phyloP scores from a whole-genome alignment of 2,797 vertebrate genomes.

The Enteromius argenteus region DNA sequence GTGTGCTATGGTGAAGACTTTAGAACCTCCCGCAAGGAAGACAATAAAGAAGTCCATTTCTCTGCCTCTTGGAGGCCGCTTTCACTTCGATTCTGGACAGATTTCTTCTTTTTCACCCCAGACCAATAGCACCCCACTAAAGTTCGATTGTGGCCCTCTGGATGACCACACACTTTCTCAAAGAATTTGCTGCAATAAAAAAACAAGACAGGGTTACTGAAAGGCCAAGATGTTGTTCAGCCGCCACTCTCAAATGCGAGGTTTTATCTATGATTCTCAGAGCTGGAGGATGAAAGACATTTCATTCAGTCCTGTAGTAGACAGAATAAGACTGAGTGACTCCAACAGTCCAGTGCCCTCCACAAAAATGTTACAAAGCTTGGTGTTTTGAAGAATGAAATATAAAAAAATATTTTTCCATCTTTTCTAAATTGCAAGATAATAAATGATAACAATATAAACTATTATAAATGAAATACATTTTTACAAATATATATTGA shows the following conservation, averaged over 20 bases:
- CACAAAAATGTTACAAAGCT: slow-evolving; percentile 27
- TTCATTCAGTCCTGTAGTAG: slow-evolving; percentile 34
- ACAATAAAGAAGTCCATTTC: slow-evolving; percentile 18
- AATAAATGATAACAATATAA: background rate
- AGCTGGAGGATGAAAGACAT: slow-evolving; percentile 8
- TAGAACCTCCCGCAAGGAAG: slow-evolving; percentile 7
- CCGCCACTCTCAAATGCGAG: slow-evolving; percentile 6
- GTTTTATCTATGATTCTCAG: slow-evolving; percentile 14
- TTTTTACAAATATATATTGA: too few relatives aligned
- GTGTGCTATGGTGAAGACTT: background rate
- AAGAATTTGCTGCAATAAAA: background rate
- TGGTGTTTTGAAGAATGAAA: slow-evolving; percentile 32
- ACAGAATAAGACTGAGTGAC: slow-evolving; percentile 26
- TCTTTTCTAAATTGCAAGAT: background rate
- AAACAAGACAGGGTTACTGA: slow-evolving; percentile 3
- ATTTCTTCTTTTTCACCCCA: slow-evolving; percentile 7
- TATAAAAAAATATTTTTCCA: background rate
- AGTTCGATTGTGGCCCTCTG: slow-evolving; percentile 40
- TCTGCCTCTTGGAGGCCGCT: background rate
- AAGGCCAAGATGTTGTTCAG: slow-evolving; percentile 33
- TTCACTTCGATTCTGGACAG: slow-evolving; percentile 6
- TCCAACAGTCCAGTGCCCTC: background rate
- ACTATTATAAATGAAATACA: background rate
- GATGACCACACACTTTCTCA: slow-evolving; percentile 31
- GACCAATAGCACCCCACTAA: slow-evolving; percentile 44